Evolutionary conservation across 2,797 vertebrate species (phyloP).

Genomic region (Spizella passerina): DNA sequence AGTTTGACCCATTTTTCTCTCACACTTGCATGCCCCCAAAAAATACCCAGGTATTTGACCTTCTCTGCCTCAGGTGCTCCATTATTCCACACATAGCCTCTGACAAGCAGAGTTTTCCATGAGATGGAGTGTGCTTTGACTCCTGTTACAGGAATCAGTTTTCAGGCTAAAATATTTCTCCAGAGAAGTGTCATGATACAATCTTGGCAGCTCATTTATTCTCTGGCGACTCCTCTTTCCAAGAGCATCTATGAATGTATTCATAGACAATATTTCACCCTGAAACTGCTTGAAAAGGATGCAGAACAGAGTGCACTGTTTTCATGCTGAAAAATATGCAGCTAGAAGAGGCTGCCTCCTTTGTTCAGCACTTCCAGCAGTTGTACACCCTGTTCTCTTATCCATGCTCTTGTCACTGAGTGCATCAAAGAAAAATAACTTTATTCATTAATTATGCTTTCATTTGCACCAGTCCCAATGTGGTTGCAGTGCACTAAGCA

Average conservation of each 20-base stretch:
- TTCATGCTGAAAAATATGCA: not conserved
- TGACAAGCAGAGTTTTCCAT: not conserved
- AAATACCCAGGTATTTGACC: not conserved
- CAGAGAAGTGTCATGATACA: conserved; percentile 1
- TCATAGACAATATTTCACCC: conserved; percentile 4
- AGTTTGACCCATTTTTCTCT: not conserved
- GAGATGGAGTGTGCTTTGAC: not conserved
- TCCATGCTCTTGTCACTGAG: not conserved
- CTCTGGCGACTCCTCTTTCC: not conserved
- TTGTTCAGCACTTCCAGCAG: not conserved
- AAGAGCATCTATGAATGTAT: conserved; percentile 12
- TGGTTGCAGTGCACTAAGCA: not conserved
- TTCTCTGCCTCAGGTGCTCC: not conserved
- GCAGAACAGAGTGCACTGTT: not conserved
- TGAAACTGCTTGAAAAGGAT: not conserved
- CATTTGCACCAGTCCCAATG: not conserved
- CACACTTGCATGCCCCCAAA: not conserved
- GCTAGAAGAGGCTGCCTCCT: not conserved
- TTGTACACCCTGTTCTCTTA: not conserved
- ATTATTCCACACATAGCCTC: not conserved
- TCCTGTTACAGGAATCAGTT: not conserved
- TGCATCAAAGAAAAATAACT: not conserved
- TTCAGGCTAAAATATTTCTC: conserved; percentile 33
- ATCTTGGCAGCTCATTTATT: conserved; percentile 41
- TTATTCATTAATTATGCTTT: not conserved